A percentile compares a stretch with the other conserved stretches of the same genome.
These are phyloP conservation scores for Loris lydekkerianus DNA, from an alignment of 2,797 vertebrate genomes.

Conservation along the genomic window DNA sequence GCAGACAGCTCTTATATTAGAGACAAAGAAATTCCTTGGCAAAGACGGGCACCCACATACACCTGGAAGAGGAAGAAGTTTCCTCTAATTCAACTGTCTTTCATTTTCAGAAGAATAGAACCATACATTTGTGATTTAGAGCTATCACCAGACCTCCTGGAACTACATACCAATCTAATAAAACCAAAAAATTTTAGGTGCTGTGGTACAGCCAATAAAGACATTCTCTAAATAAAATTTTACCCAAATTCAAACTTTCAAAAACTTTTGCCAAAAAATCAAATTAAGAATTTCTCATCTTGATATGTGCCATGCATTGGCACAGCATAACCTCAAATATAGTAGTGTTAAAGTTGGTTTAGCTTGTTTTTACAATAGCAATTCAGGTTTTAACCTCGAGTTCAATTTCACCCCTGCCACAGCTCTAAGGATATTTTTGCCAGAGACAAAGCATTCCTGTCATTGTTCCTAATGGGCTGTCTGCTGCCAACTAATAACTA, in stretches of 20 bases:
- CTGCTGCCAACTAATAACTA: conserved; percentile 44
- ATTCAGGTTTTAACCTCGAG: conserved; percentile 61
- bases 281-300: neutral
- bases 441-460: conserved; percentile 59
- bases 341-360: neutral
- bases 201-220: neutral
- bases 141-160: neutral
- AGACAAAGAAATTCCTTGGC: neutral
- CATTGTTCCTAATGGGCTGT: conserved; percentile 59
- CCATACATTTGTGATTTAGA: neutral
- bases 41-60: neutral
- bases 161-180: neutral
- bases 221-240: conserved; percentile 21
- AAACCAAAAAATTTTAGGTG: neutral
- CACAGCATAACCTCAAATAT: neutral
- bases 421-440: neutral
- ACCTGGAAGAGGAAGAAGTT: neutral
- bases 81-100: neutral
- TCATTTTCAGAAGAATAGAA: neutral
- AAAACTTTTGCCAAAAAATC: neutral
- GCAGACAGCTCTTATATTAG: neutral
- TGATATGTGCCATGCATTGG: neutral
- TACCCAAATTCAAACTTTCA: conserved; percentile 23
- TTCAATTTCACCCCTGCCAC: conserved; percentile 10
- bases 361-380: neutral